Evolutionary conservation across 2,113 vertebrate species (phyloP).

Genomic region (Daboia siamensis): DNA sequence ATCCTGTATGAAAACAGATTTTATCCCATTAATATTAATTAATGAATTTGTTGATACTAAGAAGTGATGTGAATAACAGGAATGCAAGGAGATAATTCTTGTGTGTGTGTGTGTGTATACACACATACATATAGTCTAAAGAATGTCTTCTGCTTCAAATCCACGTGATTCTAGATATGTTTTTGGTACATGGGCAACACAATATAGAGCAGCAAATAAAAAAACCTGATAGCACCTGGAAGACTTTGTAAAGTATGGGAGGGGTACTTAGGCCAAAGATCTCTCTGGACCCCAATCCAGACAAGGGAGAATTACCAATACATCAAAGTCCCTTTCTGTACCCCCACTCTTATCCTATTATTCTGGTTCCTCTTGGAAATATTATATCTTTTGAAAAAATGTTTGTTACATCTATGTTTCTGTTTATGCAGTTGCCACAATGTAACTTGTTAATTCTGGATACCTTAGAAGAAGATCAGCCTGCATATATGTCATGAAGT

Average conservation of each 20-base stretch:
- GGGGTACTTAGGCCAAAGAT: not conserved
- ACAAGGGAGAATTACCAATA: not conserved
- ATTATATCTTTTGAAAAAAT: not conserved
- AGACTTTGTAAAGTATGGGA: not conserved
- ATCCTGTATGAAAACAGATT: not conserved
- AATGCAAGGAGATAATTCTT: not conserved
- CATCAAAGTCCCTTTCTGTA: not conserved
- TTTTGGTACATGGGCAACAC: not conserved
- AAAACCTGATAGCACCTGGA: not conserved
- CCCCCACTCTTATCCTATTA: not conserved
- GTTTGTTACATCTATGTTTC: not conserved
- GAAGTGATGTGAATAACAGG: not conserved
- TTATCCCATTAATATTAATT: not conserved
- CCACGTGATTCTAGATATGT: not conserved
- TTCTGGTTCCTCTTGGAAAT: not conserved
- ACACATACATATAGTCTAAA: not conserved
- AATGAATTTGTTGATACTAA: not conserved
- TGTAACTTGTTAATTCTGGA: not conserved
- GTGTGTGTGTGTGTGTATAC: too few relatives aligned
- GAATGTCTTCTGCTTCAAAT: not conserved
- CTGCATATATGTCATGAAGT: not conserved
- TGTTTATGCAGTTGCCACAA: not conserved
- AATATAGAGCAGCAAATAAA: not conserved
- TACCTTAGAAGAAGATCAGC: not conserved
- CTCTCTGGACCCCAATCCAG: not conserved